Evolutionary conservation across 1,140 invertebrate genomes (phyloP), one percentile per base, ranked within the genome.

Genomic region (Atta texana): DNA sequence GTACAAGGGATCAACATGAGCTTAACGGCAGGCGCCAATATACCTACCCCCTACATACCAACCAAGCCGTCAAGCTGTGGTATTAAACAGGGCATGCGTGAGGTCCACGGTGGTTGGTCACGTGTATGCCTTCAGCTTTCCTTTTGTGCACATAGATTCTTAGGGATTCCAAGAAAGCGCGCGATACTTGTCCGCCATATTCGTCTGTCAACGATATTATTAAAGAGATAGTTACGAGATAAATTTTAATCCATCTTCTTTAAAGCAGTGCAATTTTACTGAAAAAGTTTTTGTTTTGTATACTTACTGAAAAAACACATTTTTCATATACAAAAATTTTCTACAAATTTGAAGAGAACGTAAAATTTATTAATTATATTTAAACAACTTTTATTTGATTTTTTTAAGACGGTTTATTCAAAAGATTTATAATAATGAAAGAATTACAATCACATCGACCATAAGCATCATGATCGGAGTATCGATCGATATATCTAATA

Each of bases 21-120:
- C 92, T 94, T 93, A 94, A 91, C 90, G 91, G 90, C 92, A 91
- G 91, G 91, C 92, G 92, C 92, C 93, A 93, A 93, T 94, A 93
- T 93, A 93, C 88, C 91, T 86, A 85, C 68, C 75, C 84, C 85
- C 76, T 74, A 61, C 88, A 89, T 88, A 87, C 88, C 87, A 66
- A 80, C 91, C 88, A 85, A 88, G 71, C 91, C 89, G 88, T 92
- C 91, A 92, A 92, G 91, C 92, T 92, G 90, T 87, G 89, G 89
- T 92, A 93, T 93, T 93, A 93, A 92, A 92, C 88, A 88, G 84
- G 85, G 88, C 87, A 92, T 89, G 88, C 88, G 91, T 91, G 90
- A 91, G 89, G 88, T 90, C 84, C 89, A 91, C 87, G 89, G 68
- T 88, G 89, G 89, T 90, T 82, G 89, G 89, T 90, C 89, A 88